phyloP scores from a whole-genome alignment of 2,888 invertebrate genomes.

The Drosophila anomelani region DNA sequence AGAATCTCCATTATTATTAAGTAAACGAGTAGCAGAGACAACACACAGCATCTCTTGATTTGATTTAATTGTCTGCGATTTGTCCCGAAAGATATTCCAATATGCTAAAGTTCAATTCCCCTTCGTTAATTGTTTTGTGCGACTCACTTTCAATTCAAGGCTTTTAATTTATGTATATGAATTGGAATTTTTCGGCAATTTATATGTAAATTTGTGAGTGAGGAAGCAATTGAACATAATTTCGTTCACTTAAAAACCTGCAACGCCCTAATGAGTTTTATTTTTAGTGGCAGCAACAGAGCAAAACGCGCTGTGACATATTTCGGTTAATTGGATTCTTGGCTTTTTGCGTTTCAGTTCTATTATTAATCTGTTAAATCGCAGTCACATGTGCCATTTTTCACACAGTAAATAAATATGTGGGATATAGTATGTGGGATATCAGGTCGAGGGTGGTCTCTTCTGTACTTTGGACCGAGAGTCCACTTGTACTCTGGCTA shows the following conservation, averaged over 20 bases:
- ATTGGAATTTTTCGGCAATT: slow-evolving; percentile 35
- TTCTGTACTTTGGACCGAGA: slow-evolving; percentile 29
- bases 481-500: slow-evolving; percentile 10
- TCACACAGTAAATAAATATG: slow-evolving; percentile 47
- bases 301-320: slow-evolving; percentile 24
- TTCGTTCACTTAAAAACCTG: slow-evolving; percentile 45
- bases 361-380: slow-evolving; percentile 61
- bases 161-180: slow-evolving; percentile 51
- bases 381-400: slow-evolving; percentile 59
- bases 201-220: slow-evolving; percentile 33
- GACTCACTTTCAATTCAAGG: slow-evolving; percentile 55
- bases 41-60: slow-evolving; percentile 46
- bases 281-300: slow-evolving; percentile 46
- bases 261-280: slow-evolving; percentile 61
- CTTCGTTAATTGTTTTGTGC: slow-evolving; percentile 62
- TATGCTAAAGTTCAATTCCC: slow-evolving; percentile 54
- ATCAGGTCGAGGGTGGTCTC: slow-evolving; percentile 1
- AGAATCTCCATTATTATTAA: slow-evolving; percentile 20
- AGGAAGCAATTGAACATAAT: slow-evolving; percentile 39
- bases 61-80: slow-evolving; percentile 48
- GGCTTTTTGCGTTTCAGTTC: slow-evolving; percentile 38
- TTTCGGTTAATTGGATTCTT: slow-evolving; percentile 34
- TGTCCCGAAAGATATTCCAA: slow-evolving; percentile 15
- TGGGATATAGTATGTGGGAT: slow-evolving; percentile 6
- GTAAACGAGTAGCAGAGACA: slow-evolving; percentile 14